Conservation (phyloP, 2,113 vertebrate genomes). For the Canis aureus region DNA sequence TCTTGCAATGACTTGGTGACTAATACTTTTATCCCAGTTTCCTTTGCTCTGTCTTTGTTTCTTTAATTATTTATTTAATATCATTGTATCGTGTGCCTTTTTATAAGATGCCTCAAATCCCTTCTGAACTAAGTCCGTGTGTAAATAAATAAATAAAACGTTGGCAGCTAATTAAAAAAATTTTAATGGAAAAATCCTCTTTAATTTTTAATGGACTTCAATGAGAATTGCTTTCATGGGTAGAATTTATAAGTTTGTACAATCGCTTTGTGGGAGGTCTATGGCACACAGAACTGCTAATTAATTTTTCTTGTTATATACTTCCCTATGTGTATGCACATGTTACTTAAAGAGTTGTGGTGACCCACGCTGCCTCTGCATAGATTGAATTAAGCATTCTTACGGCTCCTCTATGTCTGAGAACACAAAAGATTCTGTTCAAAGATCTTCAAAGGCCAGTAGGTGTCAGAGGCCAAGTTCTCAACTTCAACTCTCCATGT, state of each 20-base stretch:
- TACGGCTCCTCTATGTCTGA: background rate
- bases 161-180: slow-evolving; percentile 68
- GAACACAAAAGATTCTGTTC: background rate
- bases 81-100: slow-evolving; percentile 27
- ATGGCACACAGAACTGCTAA: slow-evolving; percentile 40
- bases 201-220: slow-evolving; percentile 80
- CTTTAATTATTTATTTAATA: slow-evolving; percentile 66
- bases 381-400: background rate
- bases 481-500: background rate
- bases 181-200: slow-evolving; percentile 66
- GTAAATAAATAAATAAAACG: slow-evolving; percentile 62
- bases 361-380: background rate
- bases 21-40: background rate
- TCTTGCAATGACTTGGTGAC: background rate
- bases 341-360: background rate
- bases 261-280: slow-evolving; percentile 62
- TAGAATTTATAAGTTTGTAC: slow-evolving; percentile 61
- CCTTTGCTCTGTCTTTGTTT: slow-evolving; percentile 45
- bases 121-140: slow-evolving; percentile 59
- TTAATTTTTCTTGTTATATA: slow-evolving; percentile 52
- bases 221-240: slow-evolving; percentile 62
- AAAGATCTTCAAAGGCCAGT: slow-evolving; percentile 10
- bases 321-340: background rate
- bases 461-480: background rate
- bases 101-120: slow-evolving; percentile 50